These are phyloP conservation scores for Chrysemys picta DNA, from an alignment of 2,113 vertebrate genomes.

Conservation along the genomic window DNA sequence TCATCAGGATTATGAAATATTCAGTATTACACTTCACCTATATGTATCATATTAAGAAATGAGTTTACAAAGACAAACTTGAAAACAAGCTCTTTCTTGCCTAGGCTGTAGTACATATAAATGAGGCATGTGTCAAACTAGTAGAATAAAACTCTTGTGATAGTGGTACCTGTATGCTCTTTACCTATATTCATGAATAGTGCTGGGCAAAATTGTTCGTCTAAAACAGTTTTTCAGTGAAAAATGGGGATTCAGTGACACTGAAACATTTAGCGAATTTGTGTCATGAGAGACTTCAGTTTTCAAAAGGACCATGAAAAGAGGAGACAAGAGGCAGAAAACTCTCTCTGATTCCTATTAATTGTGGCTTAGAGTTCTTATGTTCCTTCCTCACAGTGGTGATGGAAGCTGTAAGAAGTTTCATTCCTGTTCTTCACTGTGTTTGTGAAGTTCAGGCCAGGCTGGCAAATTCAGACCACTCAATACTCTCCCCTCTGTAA, in stretches of 20 bases:
- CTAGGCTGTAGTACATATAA: neutral
- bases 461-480: neutral
- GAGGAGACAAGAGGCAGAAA: neutral
- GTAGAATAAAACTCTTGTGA: neutral
- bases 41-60: neutral
- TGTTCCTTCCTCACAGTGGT: neutral
- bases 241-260: too few species aligned
- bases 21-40: neutral
- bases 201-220: too few species aligned
- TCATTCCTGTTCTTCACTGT: neutral
- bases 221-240: too few species aligned
- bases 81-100: neutral
- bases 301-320: neutral
- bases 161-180: neutral
- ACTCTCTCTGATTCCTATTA: neutral
- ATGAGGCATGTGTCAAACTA: neutral
- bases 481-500: neutral
- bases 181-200: too few species aligned
- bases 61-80: neutral
- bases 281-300: neutral
- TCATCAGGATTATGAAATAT: neutral
- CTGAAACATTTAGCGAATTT: neutral
- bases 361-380: neutral
- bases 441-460: neutral
- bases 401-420: neutral